Conservation (phyloP, 1,140 invertebrate species). For the Monomorium pharaonis region DNA sequence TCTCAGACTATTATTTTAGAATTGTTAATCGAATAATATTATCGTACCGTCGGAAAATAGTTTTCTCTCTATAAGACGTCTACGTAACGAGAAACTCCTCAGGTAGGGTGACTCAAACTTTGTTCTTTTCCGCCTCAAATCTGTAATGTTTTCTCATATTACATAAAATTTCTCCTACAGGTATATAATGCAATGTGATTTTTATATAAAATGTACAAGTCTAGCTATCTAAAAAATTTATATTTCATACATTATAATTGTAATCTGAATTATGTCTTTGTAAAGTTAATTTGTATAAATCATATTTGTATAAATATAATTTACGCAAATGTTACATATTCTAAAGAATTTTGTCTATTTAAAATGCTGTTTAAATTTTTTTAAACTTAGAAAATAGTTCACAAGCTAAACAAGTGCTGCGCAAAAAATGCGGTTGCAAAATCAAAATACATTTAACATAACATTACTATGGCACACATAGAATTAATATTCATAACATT, state of each 20-base stretch:
- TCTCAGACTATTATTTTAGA: slow-evolving; percentile 56
- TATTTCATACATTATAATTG: slow-evolving; percentile 18
- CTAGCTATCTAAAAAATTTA: neutral
- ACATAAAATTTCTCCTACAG: slow-evolving; percentile 49
- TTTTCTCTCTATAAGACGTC: slow-evolving; percentile 79
- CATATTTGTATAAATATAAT: no score
- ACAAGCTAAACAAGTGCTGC: neutral
- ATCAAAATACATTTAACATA: slow-evolving; percentile 28
- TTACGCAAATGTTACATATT: slow-evolving; percentile 26
- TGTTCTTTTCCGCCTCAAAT: slow-evolving; percentile 82
- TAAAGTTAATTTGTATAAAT: no score
- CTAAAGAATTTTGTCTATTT: neutral
- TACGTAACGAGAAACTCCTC: slow-evolving; percentile 78
- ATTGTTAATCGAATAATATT: slow-evolving; percentile 66
- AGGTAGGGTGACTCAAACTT: slow-evolving; percentile 80
- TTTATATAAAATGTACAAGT: neutral
- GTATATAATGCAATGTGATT: slow-evolving; percentile 18
- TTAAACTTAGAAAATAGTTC: neutral
- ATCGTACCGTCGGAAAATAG: slow-evolving; percentile 81
- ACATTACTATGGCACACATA: slow-evolving; percentile 31
- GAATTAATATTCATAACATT: slow-evolving; percentile 35
- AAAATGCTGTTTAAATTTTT: neutral
- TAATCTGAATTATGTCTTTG: neutral
- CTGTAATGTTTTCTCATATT: slow-evolving; percentile 77
- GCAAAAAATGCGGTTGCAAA: slow-evolving; percentile 4